Evolutionary conservation across 2,113 vertebrate species (phyloP).

Genomic region (Hypomesus transpacificus): DNA sequence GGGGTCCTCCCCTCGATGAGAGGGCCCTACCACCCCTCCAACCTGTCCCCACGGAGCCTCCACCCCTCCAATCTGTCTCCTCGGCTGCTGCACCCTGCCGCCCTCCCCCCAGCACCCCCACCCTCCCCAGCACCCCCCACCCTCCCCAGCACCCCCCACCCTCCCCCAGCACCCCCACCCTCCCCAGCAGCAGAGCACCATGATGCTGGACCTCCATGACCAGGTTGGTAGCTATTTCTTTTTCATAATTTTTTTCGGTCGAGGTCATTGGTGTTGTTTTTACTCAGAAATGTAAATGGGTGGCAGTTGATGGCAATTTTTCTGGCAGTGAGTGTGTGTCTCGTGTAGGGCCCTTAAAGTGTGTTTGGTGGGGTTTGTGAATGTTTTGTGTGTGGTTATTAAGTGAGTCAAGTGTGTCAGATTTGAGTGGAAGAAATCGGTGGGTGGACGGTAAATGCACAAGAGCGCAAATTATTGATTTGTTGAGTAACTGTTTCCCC

Average conservation of each 20-base stretch:
- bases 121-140: conserved; percentile 87
- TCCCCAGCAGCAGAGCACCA: conserved; percentile 84
- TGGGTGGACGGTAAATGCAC: too few relatives aligned
- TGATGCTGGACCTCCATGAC: conserved; percentile 94
- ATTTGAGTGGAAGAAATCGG: too few relatives aligned
- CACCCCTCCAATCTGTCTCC: conserved; percentile 73
- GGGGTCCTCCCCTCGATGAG: conserved; percentile 78
- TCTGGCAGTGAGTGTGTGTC: not conserved
- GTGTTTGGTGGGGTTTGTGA: too few relatives aligned
- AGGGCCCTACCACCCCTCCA: conserved; percentile 90
- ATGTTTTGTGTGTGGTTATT: too few relatives aligned
- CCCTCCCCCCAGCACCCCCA: conserved; percentile 81
- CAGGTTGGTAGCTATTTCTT: conserved; percentile 73
- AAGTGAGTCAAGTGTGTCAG: too few relatives aligned
- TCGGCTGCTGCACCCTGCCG: conserved; percentile 61
- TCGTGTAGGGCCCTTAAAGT: not conserved
- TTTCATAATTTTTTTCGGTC: not conserved
- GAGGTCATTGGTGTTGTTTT: too few relatives aligned
- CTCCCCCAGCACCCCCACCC: conserved; percentile 67
- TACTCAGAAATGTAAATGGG: too few relatives aligned
- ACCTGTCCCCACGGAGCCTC: conserved; percentile 87
- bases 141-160: conserved; percentile 63
- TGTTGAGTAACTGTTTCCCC: not conserved
- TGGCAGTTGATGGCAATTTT: not conserved
- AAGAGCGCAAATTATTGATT: not conserved